Conservation (phyloP, 2,113 vertebrate genomes). For the Pterocles orientalis region DNA sequence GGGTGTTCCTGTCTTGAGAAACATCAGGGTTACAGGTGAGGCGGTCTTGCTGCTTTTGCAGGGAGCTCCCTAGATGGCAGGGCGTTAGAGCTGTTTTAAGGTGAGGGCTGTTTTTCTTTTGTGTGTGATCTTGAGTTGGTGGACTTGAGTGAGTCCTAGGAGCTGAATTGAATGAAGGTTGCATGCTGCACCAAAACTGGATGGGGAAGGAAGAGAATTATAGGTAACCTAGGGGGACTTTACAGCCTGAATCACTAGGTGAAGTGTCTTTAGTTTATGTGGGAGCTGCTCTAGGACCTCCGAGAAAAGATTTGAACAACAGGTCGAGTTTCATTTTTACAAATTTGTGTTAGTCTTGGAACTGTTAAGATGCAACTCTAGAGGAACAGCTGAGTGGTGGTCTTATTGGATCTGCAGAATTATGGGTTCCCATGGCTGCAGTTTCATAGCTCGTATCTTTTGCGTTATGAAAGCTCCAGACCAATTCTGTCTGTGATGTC, state of each 20-base stretch:
- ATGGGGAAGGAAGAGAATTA: neutral
- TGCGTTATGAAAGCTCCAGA: conserved; percentile 43
- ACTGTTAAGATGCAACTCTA: neutral
- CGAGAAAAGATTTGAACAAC: neutral
- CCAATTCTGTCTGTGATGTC: conserved; percentile 56
- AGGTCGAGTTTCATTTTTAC: neutral
- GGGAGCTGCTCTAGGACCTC: neutral
- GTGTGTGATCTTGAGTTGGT: neutral
- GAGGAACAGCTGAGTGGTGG: neutral
- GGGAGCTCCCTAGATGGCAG: neutral
- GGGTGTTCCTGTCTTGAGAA: neutral
- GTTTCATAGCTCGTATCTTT: conserved; percentile 49
- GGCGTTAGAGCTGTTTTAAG: neutral
- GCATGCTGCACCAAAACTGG: neutral
- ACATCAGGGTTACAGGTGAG: neutral
- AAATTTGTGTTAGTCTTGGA: neutral
- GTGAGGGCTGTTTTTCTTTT: neutral
- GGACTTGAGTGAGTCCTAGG: neutral
- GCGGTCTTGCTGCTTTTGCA: neutral
- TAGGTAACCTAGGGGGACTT: neutral
- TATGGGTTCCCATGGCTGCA: conserved; percentile 19
- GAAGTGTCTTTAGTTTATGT: neutral
- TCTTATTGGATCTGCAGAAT: neutral
- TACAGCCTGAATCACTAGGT: neutral
- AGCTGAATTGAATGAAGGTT: neutral